phyloP scores from a whole-genome alignment of 2,113 vertebrate genomes.

The Cyprinodon brontotheroides region DNA sequence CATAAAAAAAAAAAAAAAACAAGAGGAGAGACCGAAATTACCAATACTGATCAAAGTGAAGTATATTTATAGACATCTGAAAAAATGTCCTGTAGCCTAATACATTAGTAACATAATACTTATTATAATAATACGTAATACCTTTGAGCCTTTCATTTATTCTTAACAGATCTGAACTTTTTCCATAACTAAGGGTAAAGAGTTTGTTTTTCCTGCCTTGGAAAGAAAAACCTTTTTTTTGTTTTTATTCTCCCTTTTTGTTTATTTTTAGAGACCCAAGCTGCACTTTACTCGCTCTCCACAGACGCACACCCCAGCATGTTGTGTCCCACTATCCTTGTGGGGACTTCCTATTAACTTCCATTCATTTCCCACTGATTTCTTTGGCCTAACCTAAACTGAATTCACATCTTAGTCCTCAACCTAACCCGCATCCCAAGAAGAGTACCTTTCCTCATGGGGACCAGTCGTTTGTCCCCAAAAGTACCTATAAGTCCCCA shows the following conservation, averaged over 20 bases:
- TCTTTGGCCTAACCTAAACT: too few species aligned
- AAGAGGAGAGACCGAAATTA: not conserved
- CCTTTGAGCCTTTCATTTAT: not conserved
- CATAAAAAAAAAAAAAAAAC: not conserved
- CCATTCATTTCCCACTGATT: too few species aligned
- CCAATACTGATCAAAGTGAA: not conserved
- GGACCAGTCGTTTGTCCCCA: too few species aligned
- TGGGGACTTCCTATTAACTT: too few species aligned
- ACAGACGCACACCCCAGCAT: not conserved
- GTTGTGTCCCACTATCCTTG: too few species aligned
- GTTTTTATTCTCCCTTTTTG: not conserved
- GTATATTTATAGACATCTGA: not conserved
- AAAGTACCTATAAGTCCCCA: too few species aligned
- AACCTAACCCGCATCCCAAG: too few species aligned
- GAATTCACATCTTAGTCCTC: too few species aligned
- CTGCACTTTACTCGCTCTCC: not conserved
- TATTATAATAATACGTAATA: not conserved
- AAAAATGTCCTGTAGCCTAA: not conserved
- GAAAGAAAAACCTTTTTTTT: not conserved
- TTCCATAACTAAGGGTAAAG: not conserved
- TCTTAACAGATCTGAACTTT: not conserved
- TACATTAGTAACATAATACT: not conserved
- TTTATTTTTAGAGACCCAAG: not conserved
- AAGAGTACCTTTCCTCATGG: too few species aligned
- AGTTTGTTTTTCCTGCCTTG: too few species aligned